A percentile compares a stretch with the other conserved stretches of the same genome.
phyloP scores from a whole-genome alignment of 1,140 invertebrate species.

The Cepaea nemoralis region DNA sequence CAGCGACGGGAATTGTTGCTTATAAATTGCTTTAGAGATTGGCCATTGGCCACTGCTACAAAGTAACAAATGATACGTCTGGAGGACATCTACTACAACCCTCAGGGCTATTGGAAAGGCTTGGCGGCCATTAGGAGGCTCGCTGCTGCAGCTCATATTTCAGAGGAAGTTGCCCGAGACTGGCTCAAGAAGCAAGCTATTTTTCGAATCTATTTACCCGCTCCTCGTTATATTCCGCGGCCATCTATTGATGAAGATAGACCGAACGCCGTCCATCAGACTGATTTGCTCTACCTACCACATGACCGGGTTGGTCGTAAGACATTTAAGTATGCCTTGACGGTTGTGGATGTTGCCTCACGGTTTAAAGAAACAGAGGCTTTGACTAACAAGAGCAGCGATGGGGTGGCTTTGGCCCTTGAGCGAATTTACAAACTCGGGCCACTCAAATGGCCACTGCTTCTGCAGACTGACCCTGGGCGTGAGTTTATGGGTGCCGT shows the following conservation, averaged over 20 bases:
- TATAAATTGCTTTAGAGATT: no score
- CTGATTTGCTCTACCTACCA: constrained; percentile 45
- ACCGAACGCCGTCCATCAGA: constrained; percentile 47
- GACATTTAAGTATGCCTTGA: neutral
- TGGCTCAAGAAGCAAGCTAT: constrained; percentile 47
- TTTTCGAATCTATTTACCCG: constrained; percentile 19
- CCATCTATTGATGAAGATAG: constrained; percentile 31
- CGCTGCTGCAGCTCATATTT: constrained; percentile 31
- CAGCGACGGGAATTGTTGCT: no score
- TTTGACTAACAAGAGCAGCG: neutral
- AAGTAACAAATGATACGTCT: no score
- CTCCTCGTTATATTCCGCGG: constrained; percentile 31
- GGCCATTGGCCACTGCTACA: no score
- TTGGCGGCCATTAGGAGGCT: constrained; percentile 38
- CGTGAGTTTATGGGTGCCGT: neutral
- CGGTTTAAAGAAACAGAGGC: neutral
- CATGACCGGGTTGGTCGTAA: constrained; percentile 35
- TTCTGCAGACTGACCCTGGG: constrained; percentile 6
- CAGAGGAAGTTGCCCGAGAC: constrained; percentile 10
- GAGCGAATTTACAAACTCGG: neutral
- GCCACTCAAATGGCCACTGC: neutral
- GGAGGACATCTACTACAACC: constrained; percentile 47
- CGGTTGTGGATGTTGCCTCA: neutral
- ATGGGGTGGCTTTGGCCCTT: neutral
- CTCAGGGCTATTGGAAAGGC: neutral